Percentiles rank a stretch among this genome's conserved stretches.
Conservation (phyloP, 35 echinoderm and acorn worm species). For the Hemicentrotus pulcherrimus region DNA sequence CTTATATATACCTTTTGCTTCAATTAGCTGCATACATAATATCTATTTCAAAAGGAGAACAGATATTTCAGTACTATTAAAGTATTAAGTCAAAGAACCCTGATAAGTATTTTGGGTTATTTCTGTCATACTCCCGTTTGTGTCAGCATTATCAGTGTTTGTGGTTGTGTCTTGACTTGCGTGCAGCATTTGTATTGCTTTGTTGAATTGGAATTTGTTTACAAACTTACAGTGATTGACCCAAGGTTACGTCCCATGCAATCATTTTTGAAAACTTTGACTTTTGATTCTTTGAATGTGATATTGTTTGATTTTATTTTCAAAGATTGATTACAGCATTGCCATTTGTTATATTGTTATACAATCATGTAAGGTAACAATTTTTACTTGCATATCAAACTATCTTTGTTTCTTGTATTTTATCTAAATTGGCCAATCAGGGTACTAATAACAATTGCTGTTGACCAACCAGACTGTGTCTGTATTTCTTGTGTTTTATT, state of each 20-base stretch:
- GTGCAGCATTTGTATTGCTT: not conserved
- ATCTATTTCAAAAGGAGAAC: too few relatives aligned
- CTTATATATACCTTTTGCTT: too few relatives aligned
- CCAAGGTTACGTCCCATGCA: not conserved
- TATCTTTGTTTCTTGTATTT: not conserved
- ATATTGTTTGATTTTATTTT: not conserved
- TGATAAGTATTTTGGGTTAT: not conserved
- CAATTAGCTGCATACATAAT: too few relatives aligned
- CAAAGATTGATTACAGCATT: too few relatives aligned
- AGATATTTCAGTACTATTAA: too few relatives aligned
- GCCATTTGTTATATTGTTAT: too few relatives aligned
- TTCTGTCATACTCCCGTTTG: not conserved
- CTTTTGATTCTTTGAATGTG: not conserved
- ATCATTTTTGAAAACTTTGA: not conserved
- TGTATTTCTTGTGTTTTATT: slow-evolving; percentile 7
- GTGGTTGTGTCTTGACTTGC: not conserved
- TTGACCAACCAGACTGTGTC: not conserved
- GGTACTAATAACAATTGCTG: not conserved
- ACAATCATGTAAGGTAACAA: not conserved
- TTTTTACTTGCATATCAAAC: not conserved
- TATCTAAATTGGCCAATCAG: not conserved
- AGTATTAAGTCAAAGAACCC: too few relatives aligned
- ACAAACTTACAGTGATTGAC: not conserved
- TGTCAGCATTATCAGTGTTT: not conserved
- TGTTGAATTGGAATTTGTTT: not conserved